These are phyloP conservation scores for Brachypteracias leptosomus DNA, from an alignment of 2,113 vertebrate genomes.

Conservation along the genomic window DNA sequence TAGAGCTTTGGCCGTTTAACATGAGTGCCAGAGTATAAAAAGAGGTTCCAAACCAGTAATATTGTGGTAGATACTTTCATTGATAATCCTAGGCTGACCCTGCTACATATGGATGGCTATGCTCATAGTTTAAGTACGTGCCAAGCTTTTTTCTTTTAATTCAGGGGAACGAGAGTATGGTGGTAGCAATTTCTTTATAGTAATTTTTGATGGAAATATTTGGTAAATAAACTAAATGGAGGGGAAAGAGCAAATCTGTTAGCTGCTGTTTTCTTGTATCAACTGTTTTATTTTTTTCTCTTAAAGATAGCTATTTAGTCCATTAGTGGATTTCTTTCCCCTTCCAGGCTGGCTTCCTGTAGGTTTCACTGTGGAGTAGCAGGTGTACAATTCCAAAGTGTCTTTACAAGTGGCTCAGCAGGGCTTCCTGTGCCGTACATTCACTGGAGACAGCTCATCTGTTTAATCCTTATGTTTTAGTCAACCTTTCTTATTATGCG, in stretches of 20 bases:
- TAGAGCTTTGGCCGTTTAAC: background rate
- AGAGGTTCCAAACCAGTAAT: background rate
- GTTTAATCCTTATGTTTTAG: conserved; percentile 84
- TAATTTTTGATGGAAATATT: conserved; percentile 10
- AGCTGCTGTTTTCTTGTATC: background rate
- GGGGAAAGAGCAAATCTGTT: conserved; percentile 22
- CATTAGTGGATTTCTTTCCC: conserved; percentile 56
- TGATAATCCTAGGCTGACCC: background rate
- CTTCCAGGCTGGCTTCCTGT: conserved; percentile 65
- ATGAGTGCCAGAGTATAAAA: background rate
- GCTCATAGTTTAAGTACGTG: background rate
- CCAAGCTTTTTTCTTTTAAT: background rate
- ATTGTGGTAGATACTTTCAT: background rate
- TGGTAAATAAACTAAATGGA: conserved; percentile 53
- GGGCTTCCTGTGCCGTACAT: conserved; percentile 70
- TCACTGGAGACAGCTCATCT: conserved; percentile 81
- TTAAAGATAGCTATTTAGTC: conserved; percentile 53
- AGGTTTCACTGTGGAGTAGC: conserved; percentile 72
- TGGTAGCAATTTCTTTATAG: background rate
- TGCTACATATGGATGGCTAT: background rate
- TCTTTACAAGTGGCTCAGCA: conserved; percentile 79
- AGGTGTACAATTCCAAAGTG: conserved; percentile 78
- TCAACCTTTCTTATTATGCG: conserved; percentile 83
- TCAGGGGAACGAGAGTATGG: background rate
- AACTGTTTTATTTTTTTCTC: background rate